These are phyloP conservation scores for Colinus virginianus DNA, from an alignment of 2,113 vertebrate genomes.

Conservation along the genomic window DNA sequence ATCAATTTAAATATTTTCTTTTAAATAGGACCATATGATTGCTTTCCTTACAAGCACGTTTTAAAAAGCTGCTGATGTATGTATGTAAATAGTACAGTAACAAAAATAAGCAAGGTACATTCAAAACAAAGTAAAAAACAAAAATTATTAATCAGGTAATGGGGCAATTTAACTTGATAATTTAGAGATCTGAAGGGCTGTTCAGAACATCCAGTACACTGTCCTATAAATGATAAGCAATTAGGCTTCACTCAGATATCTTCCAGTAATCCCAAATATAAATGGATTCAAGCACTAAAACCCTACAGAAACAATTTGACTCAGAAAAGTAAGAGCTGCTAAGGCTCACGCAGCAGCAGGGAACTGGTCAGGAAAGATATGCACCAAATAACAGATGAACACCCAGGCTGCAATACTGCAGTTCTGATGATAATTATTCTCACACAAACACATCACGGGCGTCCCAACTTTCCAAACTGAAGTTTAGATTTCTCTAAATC, in stretches of 20 bases:
- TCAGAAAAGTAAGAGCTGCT: background rate
- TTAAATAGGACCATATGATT: slow-evolving; percentile 17
- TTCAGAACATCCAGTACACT: background rate
- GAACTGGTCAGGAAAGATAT: background rate
- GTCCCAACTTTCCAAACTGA: background rate
- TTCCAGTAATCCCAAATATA: background rate
- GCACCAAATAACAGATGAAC: background rate
- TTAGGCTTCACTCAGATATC: background rate
- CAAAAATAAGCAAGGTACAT: background rate
- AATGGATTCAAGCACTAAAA: background rate
- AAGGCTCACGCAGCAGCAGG: background rate
- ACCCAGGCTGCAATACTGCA: background rate
- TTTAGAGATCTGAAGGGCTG: background rate
- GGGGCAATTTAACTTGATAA: background rate
- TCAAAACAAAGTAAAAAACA: background rate
- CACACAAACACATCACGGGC: background rate
- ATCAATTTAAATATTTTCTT: background rate
- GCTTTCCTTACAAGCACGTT: background rate
- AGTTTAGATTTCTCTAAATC: background rate
- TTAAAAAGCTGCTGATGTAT: background rate
- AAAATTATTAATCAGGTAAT: background rate
- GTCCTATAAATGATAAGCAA: background rate
- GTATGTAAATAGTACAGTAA: background rate
- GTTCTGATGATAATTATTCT: background rate
- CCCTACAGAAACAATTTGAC: background rate